These are phyloP conservation scores for Corythornis leucogaster DNA, from an alignment of 2,797 vertebrate genomes.

Conservation along the genomic window DNA sequence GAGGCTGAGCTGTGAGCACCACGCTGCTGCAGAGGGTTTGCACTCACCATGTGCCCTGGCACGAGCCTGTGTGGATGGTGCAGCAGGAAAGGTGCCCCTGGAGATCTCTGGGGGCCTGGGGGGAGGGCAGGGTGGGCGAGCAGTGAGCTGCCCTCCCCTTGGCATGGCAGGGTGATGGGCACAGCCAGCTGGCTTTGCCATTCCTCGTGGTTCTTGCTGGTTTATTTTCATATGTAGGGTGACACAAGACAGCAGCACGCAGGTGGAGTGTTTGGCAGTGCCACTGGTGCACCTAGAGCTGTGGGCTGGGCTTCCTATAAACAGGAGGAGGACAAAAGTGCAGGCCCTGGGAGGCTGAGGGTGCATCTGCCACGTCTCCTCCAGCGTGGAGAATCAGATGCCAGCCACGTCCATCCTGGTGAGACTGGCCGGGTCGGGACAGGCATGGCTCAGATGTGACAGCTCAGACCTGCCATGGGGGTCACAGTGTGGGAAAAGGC, in stretches of 20 bases:
- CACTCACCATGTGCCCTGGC: background rate
- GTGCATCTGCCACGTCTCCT: background rate
- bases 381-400: background rate
- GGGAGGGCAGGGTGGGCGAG: background rate
- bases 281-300: background rate
- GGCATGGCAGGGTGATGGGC: fast-evolving
- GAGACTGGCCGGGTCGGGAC: background rate
- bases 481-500: background rate
- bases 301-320: background rate
- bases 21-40: background rate
- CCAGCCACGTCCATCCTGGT: fast-evolving
- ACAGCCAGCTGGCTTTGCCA: background rate
- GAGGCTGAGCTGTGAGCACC: background rate
- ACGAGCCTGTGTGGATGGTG: background rate
- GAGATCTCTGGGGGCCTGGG: background rate
- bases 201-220: fast-evolving
- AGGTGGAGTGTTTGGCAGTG: fast-evolving
- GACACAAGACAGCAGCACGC: background rate
- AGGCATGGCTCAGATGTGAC: background rate
- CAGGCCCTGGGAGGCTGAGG: background rate
- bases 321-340: background rate
- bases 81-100: fast-evolving
- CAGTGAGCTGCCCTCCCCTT: background rate
- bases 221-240: background rate
- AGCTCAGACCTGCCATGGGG: background rate